Evolutionary conservation across 2,797 vertebrate species (phyloP), one percentile per base, ranked within the genome.

Genomic region (Potorous gilbertii): DNA sequence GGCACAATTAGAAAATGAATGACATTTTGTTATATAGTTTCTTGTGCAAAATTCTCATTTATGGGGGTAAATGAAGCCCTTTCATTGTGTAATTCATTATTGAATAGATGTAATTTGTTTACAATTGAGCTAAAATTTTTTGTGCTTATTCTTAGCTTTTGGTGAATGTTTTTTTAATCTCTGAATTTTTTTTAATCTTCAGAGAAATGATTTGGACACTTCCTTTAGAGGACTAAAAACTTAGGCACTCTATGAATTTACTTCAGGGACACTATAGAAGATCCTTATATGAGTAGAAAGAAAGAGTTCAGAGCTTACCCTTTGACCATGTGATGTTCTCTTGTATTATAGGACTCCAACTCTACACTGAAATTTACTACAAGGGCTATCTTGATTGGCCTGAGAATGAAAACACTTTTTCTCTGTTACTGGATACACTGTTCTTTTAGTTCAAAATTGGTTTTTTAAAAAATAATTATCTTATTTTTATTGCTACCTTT

Each of bases 311-410:
- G 9, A 92, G 34, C 12, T 93, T 94, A 24, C 29, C 92, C 40
- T 90, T 21, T 59, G 90, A 92, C 34, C 31, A 74, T 56, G 94
- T 93, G 62, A 55, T 91, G 31, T 93, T 90, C 34, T 56, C 62
- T 90, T 95, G 92, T 90, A 56, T 16, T 62, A 12, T 55, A 95
- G 91, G 55, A 92, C 87, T 40, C 50, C 46, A 4, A 16, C 21
- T 87, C 13, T 95, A 16, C 50, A 52, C 74, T 94, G 91, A 50
- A 91, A 91, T 91, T 94, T 90, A 93, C 66, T 81, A n/a, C 40
- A 54, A 92, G 13, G 46, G 95, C 57, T 95, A 2, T 93, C 81
- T 96, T 96, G 34, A 92, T 94, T 91, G 92, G 31, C 21, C 96
- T 55, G 96, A 92, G 91, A 95, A 91, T 66, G 91, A 92, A 96